Evolutionary conservation across 2,113 vertebrate genomes (phyloP), one percentile per base, ranked within the genome.

Genomic region (Paralichthys olivaceus): DNA sequence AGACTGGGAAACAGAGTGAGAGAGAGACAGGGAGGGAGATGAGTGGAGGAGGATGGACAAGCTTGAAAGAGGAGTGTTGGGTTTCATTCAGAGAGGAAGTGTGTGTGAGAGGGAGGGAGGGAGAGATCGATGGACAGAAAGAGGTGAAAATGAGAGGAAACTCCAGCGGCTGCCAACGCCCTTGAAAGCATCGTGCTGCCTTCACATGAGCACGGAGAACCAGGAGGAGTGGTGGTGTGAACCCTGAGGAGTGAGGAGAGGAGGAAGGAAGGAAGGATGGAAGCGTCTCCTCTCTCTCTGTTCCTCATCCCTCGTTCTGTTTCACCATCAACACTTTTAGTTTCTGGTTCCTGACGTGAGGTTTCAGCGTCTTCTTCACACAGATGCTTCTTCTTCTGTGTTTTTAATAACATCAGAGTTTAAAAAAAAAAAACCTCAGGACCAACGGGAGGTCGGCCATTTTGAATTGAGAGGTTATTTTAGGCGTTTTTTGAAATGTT

Each of bases 151-250:
- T 28, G 68, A 83, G 59, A 75, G 69, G 69, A 75, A 80, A 64
- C 69, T 68, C 69, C 66, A 47, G 62, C 58, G 22, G 80, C 74
- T 73, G 79, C 75, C 75, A 84, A 63, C 40, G 69, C 60, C 84
- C 77, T 73, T 85, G 82, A 87, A 87, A 73, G 63, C 69, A 65
- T 34, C 54, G 14, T 2, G 78, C 3, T 79, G 80, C 75, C 71
- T 88, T 85, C 74, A 83, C 53, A 68, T 29, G 2, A 40, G 29
- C 54, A 34, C 37, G 26, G 37, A 47, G 26, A 75, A 70, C 55
- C 51, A 32, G 47, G 58, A 80, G 65, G 79, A 65, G 11, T 43
- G 72, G 82, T 37, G 62, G 49, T 20, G 69, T 79, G 60, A 71
- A 43, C 19, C 43, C 64, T 60, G 56, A 58, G 25, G 20, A n/a